Evolutionary conservation across 1,140 invertebrate genomes (phyloP), one percentile per base, ranked within the genome.

Genomic region (Paralvinella palmiformis): DNA sequence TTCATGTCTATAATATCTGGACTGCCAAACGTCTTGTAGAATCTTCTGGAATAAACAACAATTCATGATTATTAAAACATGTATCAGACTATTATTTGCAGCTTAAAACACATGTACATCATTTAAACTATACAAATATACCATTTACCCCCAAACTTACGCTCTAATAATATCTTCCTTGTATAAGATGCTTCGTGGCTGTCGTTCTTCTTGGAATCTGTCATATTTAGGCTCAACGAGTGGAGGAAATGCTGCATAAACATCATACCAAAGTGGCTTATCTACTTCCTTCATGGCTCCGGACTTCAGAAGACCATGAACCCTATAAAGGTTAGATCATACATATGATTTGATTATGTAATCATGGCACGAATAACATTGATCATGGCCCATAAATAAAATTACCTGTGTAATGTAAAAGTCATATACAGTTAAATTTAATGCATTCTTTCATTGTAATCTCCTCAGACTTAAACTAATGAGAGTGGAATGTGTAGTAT

Each of bases 161-260:
- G 87, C 90, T 86, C 92, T 84, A 17, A 92, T 82, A 58, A 83
- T 74, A 83, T 96, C 94, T 84, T 96, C 93, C 67, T 86, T 80
- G 71, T 95, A 96, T 62, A 93, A 87, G 64, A 96, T 92, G 52
- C 85, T 77, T 69, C 75, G 83, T 13, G 92, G 78, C 50, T 85
- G 75, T 36, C 84, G 78, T 20, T 84, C 78, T 1, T 85, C 81
- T 35, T 83, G 80, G 31, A 84, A 83, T 71, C 89, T 83, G 52
- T 88, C 64, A 65, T 57, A 91, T 41, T 78, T 79, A 7, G 92
- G 93, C 72, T 91, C 88, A 45, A 85, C 76, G 68, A 87, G 86
- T 2, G 94, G 93, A 6, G 92, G 92, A 82, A 92, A 93, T 13
- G 87, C 85, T 80, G 87, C 85, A 73, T 94, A 94, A 20, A 96